Conservation (phyloP, 1,140 invertebrate species). For the Drosophila prosaltans region DNA sequence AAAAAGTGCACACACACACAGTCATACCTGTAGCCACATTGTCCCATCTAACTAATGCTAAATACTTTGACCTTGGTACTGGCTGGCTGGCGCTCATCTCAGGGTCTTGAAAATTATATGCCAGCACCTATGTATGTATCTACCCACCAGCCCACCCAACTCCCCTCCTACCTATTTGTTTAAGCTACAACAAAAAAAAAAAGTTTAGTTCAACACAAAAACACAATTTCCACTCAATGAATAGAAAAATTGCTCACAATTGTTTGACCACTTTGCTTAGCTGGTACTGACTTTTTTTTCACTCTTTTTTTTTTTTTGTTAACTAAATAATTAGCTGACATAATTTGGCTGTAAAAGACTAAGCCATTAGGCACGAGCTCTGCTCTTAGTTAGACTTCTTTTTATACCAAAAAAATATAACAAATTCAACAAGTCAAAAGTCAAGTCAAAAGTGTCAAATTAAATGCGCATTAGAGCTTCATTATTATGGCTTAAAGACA, state of each 20-base stretch:
- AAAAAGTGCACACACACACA: conserved; percentile 20
- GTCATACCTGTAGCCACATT: background rate
- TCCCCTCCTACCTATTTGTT: background rate
- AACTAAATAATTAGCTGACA: conserved; percentile 81
- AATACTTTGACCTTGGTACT: conserved; percentile 75
- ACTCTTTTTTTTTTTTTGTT: conserved; percentile 44
- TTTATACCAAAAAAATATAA: background rate
- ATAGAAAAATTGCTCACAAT: conserved; percentile 80
- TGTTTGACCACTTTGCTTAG: conserved; percentile 43
- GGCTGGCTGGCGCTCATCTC: conserved; percentile 47
- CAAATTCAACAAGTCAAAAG: conserved; percentile 66
- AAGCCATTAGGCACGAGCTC: conserved; percentile 66
- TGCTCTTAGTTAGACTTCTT: conserved; percentile 23
- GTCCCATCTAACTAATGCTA: conserved; percentile 64
- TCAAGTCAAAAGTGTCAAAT: conserved; percentile 78
- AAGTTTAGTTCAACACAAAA: conserved; percentile 40
- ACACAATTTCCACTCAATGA: conserved; percentile 78
- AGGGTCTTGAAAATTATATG: conserved; percentile 80
- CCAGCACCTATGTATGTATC: conserved; percentile 50
- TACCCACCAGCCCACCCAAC: conserved; percentile 14
- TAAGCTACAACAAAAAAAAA: background rate
- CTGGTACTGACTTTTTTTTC: conserved; percentile 15
- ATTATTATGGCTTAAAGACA: conserved; percentile 60
- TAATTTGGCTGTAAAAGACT: conserved; percentile 68
- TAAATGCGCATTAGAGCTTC: conserved; percentile 79